Evolutionary conservation across 2,888 invertebrate genomes (phyloP).

Genomic region (Galerucella calmariensis): DNA sequence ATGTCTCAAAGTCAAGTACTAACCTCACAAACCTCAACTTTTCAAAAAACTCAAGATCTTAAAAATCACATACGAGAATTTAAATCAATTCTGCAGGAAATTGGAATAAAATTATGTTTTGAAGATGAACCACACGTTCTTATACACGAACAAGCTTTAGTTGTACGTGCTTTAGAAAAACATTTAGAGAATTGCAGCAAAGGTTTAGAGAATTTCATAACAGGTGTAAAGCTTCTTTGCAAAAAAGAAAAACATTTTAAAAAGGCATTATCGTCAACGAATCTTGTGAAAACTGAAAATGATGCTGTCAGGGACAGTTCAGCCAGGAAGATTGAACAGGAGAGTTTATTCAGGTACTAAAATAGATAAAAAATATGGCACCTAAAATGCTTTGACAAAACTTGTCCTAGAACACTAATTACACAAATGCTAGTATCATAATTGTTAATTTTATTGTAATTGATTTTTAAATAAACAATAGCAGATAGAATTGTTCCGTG

Average conservation of each 20-base stretch:
- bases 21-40: constrained; percentile 38
- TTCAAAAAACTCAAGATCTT: constrained; percentile 32
- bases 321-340: constrained; percentile 49
- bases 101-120: constrained; percentile 53
- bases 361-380: neutral
- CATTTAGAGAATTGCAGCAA: constrained; percentile 45
- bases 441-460: too few species aligned
- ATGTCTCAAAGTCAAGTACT: constrained; percentile 37
- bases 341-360: constrained; percentile 54
- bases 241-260: constrained; percentile 57
- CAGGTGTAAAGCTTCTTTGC: constrained; percentile 63
- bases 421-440: too few species aligned
- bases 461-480: too few species aligned
- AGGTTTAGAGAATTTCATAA: constrained; percentile 69
- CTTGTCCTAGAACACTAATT: too few species aligned
- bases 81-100: constrained; percentile 45
- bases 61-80: constrained; percentile 39
- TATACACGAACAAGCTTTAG: constrained; percentile 59
- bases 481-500: too few species aligned
- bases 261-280: constrained; percentile 59
- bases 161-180: constrained; percentile 58
- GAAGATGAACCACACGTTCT: constrained; percentile 52
- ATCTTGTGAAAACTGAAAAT: constrained; percentile 53
- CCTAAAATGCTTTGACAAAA: neutral
- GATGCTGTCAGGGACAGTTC: constrained; percentile 30